A percentile compares a stretch with the other conserved stretches of the same genome.
Conservation (phyloP, 2,888 invertebrate species). For the Meliscaeva auricollis region DNA sequence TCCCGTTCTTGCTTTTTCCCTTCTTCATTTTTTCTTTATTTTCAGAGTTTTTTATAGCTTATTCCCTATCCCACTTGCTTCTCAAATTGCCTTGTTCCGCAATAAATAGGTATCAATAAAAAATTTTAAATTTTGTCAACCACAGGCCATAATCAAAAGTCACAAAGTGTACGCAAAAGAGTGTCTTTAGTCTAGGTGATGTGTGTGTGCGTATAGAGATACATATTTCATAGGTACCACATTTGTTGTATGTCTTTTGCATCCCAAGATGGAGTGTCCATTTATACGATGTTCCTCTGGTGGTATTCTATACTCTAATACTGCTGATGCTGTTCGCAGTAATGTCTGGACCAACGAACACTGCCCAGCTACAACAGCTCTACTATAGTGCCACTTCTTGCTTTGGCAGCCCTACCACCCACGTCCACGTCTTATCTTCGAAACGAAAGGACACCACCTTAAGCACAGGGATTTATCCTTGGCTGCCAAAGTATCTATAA, state of each 20-base stretch:
- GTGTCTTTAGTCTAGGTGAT: slow-evolving; percentile 11
- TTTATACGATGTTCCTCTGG: slow-evolving; percentile 65
- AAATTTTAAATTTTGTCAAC: not conserved
- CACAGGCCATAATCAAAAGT: not conserved
- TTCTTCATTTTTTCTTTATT: too few relatives aligned
- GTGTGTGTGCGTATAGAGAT: slow-evolving; percentile 22
- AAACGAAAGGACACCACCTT: slow-evolving; percentile 78
- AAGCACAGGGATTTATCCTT: slow-evolving; percentile 76
- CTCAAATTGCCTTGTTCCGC: too few relatives aligned
- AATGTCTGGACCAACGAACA: slow-evolving; percentile 58
- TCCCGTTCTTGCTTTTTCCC: too few relatives aligned
- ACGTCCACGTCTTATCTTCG: slow-evolving; percentile 77
- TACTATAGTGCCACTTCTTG: slow-evolving; percentile 41
- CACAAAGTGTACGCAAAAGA: not conserved
- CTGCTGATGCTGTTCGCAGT: slow-evolving; percentile 59
- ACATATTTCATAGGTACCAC: slow-evolving; percentile 67
- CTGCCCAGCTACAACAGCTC: slow-evolving; percentile 4
- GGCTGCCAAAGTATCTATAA: slow-evolving; percentile 35
- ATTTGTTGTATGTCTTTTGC: slow-evolving; percentile 60
- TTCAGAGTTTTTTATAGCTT: too few relatives aligned
- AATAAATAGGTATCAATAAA: too few relatives aligned
- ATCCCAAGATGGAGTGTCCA: slow-evolving; percentile 66
- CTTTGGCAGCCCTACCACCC: slow-evolving; percentile 69
- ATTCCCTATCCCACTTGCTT: too few relatives aligned
- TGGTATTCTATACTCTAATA: not conserved